phyloP scores from a whole-genome alignment of 1,140 invertebrate genomes.

The Onthophagus taurus region DNA sequence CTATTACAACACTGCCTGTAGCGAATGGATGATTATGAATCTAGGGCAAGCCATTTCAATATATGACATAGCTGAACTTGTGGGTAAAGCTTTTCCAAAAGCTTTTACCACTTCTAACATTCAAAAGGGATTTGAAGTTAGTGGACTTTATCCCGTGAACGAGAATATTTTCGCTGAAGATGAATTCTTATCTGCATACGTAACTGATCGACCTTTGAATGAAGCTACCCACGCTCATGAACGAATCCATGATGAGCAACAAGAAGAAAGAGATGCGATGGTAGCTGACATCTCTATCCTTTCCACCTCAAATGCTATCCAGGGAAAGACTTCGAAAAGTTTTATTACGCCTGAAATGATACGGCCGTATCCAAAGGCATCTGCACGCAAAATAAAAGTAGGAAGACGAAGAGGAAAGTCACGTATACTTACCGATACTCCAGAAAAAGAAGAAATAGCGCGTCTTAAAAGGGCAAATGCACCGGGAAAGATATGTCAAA shows the following conservation, averaged over 20 bases:
- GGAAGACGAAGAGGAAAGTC: background rate
- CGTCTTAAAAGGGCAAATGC: no score
- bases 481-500: no score
- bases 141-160: constrained; percentile 12
- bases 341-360: constrained; percentile 12
- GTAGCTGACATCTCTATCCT: constrained; percentile 1
- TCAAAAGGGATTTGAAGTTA: constrained; percentile 1
- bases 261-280: background rate
- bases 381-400: constrained; percentile 10
- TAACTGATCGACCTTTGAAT: constrained; percentile 7
- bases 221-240: constrained; percentile 7
- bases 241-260: constrained; percentile 7
- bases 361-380: constrained; percentile 14
- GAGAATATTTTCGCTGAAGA: constrained; percentile 17
- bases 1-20: constrained; percentile 16
- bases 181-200: constrained; percentile 16
- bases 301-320: constrained; percentile 5
- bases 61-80: constrained; percentile 25
- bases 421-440: no score
- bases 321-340: constrained; percentile 8
- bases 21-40: constrained; percentile 24
- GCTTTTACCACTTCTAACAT: constrained; percentile 12
- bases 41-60: constrained; percentile 27
- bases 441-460: no score
- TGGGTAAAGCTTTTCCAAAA: constrained; percentile 17